A percentile compares a stretch with the other conserved stretches of the same genome.
Conservation (phyloP, 2,797 vertebrate species). For the Austrolebias charrua region DNA sequence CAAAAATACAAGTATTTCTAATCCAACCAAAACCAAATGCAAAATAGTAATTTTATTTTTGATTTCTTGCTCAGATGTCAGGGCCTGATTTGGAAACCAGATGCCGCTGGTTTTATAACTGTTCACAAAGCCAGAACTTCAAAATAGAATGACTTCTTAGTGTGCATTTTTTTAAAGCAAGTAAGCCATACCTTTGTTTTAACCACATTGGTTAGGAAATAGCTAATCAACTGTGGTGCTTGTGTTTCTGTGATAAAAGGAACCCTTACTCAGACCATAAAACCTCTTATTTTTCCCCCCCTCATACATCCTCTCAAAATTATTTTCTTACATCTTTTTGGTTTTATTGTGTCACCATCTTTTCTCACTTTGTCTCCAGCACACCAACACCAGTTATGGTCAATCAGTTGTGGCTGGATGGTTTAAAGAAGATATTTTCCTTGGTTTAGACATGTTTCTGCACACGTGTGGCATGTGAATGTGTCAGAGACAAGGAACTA, state of each 20-base stretch:
- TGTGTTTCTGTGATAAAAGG: conserved; percentile 27
- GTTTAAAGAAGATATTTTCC: conserved; percentile 6
- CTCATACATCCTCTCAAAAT: neutral
- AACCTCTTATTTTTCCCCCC: conserved; percentile 6
- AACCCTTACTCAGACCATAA: conserved; percentile 2
- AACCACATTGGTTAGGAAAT: conserved; percentile 10
- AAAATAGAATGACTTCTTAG: conserved; percentile 30
- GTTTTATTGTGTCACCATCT: neutral
- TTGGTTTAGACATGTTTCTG: conserved; percentile 18
- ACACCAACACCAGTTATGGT: conserved; percentile 13
- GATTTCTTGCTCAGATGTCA: conserved; percentile 20
- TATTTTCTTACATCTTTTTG: conserved; percentile 11
- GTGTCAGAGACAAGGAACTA: conserved; percentile 17
- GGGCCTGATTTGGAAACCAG: conserved; percentile 34
- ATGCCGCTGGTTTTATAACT: conserved; percentile 25
- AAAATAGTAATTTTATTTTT: conserved; percentile 14
- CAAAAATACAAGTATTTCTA: conserved; percentile 27
- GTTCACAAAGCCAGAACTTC: conserved; percentile 15
- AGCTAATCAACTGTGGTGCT: conserved; percentile 7
- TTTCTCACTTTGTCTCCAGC: conserved; percentile 2
- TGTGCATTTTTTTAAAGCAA: conserved; percentile 32
- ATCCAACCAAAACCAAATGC: conserved; percentile 27
- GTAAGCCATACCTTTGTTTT: conserved; percentile 17
- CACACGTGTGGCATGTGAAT: conserved; percentile 13
- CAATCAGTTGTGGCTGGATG: conserved; percentile 18